Conservation (phyloP, 1,140 invertebrate species). For the Drosophila ogumai region DNA sequence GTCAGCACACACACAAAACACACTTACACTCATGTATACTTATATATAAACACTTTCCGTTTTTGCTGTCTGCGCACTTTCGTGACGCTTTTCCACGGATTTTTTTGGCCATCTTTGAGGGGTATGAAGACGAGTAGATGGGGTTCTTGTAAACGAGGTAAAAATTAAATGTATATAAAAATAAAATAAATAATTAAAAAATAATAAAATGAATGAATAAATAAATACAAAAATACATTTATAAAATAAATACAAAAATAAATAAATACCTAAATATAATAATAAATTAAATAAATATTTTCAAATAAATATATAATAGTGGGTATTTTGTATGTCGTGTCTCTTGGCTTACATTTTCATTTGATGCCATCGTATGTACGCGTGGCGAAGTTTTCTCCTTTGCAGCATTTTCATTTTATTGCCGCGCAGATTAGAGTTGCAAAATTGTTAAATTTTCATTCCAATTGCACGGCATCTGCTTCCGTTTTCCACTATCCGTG, state of each 20-base stretch:
- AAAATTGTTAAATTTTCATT: slow-evolving; percentile 81
- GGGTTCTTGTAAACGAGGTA: not conserved
- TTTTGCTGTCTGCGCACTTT: slow-evolving; percentile 70
- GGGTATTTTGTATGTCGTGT: not conserved
- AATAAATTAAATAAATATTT: not conserved
- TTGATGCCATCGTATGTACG: slow-evolving; percentile 15
- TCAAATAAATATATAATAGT: not conserved
- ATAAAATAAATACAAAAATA: not conserved
- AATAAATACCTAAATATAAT: not conserved
- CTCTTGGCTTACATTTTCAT: not conserved
- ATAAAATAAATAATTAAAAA: not conserved
- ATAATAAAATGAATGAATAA: no score
- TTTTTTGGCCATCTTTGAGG: slow-evolving; percentile 13
- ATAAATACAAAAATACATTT: not conserved
- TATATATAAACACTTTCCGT: slow-evolving; percentile 60
- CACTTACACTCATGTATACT: slow-evolving; percentile 15
- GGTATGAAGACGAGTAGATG: not conserved
- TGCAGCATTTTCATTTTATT: slow-evolving; percentile 78
- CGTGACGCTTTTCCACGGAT: slow-evolving; percentile 62
- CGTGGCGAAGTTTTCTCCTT: slow-evolving; percentile 68
- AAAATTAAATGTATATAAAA: not conserved
- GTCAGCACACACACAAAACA: slow-evolving; percentile 4
- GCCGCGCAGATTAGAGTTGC: slow-evolving; percentile 78
- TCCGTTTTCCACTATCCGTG: slow-evolving; percentile 16
- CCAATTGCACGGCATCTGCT: slow-evolving; percentile 43